Percentiles rank a stretch among this genome's conserved stretches.
phyloP scores from a whole-genome alignment of 1,140 invertebrate species.

The Bathynomus jamesi region DNA sequence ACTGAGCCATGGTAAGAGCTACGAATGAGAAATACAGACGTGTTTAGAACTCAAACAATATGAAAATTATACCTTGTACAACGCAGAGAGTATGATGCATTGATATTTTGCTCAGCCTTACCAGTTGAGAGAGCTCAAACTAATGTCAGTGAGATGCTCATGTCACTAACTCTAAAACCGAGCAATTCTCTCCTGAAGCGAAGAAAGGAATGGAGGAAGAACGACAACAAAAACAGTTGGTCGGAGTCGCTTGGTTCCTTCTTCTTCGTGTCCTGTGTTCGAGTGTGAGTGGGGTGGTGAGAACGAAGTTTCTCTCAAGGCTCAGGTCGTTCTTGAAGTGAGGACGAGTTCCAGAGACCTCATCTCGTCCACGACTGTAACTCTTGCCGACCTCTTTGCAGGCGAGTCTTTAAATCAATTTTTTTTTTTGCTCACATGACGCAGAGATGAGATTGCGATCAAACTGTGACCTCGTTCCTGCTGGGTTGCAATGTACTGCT shows the following conservation, averaged over 20 bases:
- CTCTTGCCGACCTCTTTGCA: slow-evolving; percentile 19
- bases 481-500: too few relatives aligned
- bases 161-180: background rate
- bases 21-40: too few relatives aligned
- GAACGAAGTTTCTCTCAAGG: slow-evolving; percentile 14
- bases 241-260: slow-evolving; percentile 17
- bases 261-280: slow-evolving; percentile 18
- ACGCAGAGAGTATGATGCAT: too few relatives aligned
- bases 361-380: slow-evolving; percentile 20
- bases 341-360: slow-evolving; percentile 23
- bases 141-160: too few relatives aligned
- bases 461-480: too few relatives aligned
- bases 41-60: too few relatives aligned
- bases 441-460: too few relatives aligned
- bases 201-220: slow-evolving; percentile 5
- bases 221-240: slow-evolving; percentile 21
- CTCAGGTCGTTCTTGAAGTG: slow-evolving; percentile 13
- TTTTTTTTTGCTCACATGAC: background rate
- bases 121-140: too few relatives aligned
- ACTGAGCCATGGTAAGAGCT: too few relatives aligned
- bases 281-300: slow-evolving; percentile 22
- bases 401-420: slow-evolving; percentile 8
- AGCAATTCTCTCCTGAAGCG: background rate
- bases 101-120: too few relatives aligned
- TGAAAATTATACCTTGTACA: too few relatives aligned